Base-by-base conservation (phyloP, 2,797 vertebrate species). In the Lutra lutra region DNA sequence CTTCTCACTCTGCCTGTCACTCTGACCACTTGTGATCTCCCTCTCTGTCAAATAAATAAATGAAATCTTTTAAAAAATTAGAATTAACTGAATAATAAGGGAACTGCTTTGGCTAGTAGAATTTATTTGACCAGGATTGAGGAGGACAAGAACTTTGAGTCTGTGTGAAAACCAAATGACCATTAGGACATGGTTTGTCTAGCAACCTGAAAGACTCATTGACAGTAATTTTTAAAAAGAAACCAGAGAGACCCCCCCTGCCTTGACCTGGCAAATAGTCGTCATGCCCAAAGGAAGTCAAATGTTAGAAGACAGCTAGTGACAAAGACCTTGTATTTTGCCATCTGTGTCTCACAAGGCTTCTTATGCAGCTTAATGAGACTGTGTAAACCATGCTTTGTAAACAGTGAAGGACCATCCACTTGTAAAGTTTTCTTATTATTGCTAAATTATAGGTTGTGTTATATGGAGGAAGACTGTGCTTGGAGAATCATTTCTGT, bases 381-480 rank as follows among this genome's bases (percentile, higher is more conserved):
- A 91, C 48, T 25, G 92, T 73, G 6, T 90, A 90, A 94, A 51
- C 72, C 87, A 25, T 86, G 77, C 91, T 94, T 90, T 91, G 83
- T 97, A 96, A 96, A 96, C 48, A 94, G 94, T 38, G 21, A 72
- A 77, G 89, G 51, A 66, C 54, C 77, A 46, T 78, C 82, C 92
- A 89, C 91, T 93, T 94, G 86, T 89, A 64, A 89, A 94, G 66
- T 94, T 84, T 95, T 96, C 73, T 89, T 97, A 92, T 94, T 97
- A 97, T 90, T 92, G 92, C 73, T 96, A 96, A 92, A 96, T 97
- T 96, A 92, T 75, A 93, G 86, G 78, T 94, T 95, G 83, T 94
- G 64, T 86, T 94, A 35, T 88, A 79, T 64, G 73, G 60, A 96
- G n/a, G 91, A 97, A 84, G 73, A 97, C 35, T 75, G 86, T 75